Percentiles rank a stretch among this genome's conserved stretches.
These are phyloP conservation scores for Alloplasta piceator DNA, from an alignment of 2,888 invertebrate species.

Conservation along the genomic window DNA sequence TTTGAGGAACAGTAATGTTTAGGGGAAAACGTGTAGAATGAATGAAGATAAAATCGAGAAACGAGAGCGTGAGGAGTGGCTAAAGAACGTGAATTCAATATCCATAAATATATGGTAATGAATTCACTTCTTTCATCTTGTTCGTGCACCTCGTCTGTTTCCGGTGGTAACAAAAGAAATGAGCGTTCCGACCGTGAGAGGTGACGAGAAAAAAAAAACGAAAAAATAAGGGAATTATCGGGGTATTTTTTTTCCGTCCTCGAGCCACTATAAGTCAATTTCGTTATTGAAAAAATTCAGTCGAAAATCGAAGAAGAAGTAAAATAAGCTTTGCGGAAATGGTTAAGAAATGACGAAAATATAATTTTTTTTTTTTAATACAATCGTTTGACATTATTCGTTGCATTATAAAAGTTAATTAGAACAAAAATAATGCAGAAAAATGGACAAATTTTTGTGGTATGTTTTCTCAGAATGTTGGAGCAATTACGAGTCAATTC, in stretches of 20 bases:
- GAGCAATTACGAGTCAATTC: too few relatives aligned
- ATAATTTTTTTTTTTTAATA: too few relatives aligned
- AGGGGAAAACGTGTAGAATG: background rate
- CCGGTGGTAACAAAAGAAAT: conserved; percentile 23
- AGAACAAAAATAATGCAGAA: background rate
- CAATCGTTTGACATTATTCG: too few relatives aligned
- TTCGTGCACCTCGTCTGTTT: conserved; percentile 16
- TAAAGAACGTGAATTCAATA: conserved; percentile 24
- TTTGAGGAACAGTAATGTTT: background rate
- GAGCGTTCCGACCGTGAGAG: background rate
- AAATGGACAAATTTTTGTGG: too few relatives aligned
- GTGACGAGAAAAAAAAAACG: conserved; percentile 4
- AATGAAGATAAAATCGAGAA: background rate
- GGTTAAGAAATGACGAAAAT: too few relatives aligned
- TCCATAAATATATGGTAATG: conserved; percentile 47
- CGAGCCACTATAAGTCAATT: too few relatives aligned
- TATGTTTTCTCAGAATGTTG: too few relatives aligned
- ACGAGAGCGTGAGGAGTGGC: conserved; percentile 4
- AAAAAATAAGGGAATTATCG: background rate
- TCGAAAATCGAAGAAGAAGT: too few relatives aligned
- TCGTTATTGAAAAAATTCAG: too few relatives aligned
- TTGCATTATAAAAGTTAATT: background rate
- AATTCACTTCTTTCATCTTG: conserved; percentile 46
- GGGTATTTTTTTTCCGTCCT: too few relatives aligned
- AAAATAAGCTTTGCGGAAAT: too few relatives aligned